Base-by-base conservation (phyloP, 1,140 invertebrate genomes). In the Procambarus virginalis region DNA sequence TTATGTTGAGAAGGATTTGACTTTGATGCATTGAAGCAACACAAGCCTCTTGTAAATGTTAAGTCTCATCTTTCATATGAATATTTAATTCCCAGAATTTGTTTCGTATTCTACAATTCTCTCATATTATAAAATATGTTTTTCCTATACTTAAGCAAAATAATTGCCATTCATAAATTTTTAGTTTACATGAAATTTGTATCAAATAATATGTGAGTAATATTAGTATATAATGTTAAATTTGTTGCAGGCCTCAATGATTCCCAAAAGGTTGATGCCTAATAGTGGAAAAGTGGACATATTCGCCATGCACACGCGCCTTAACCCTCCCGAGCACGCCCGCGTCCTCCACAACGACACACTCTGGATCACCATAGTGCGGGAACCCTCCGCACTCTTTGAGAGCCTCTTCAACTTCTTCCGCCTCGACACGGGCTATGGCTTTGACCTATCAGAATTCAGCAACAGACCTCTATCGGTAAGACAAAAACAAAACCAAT, bases 371-470 rank as follows among this genome's bases (percentile, higher is more conserved):
- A 93, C 94, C 46, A 94, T 94, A 34, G 75, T 94, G 22, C 91
- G 94, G 12, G 92, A 94, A 60, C 94, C 94, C 45, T 93, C 93
- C 2, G 82, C 89, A 8, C 85, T 94, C 45, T 94, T 93, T 88
- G 94, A 94, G 89, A 70, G 58, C 4, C 83, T 86, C 49, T 90
- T 80, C 58, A 70, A 84, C 3, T 90, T 80, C 34, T 84, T 70
- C 73, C 58, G 77, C 22, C 14, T 90, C 49, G 46, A 77, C 3
- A 64, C 46, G 8, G 48, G 20, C 2, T 90, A 86, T 70, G 68
- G 68, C 0, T 73, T 84, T 60, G 84, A 55, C 5, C 81, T 90
- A 2, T 51, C 77, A 1, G 22, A 84, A 0, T 90, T 84, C 45
- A 49, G 94, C 93, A 12, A 51, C 93, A 0, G 94, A 92, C 85